Percentiles rank a stretch among this genome's conserved stretches.
Conservation (phyloP, 1,140 invertebrate species). For the Aphidius gifuensis region DNA sequence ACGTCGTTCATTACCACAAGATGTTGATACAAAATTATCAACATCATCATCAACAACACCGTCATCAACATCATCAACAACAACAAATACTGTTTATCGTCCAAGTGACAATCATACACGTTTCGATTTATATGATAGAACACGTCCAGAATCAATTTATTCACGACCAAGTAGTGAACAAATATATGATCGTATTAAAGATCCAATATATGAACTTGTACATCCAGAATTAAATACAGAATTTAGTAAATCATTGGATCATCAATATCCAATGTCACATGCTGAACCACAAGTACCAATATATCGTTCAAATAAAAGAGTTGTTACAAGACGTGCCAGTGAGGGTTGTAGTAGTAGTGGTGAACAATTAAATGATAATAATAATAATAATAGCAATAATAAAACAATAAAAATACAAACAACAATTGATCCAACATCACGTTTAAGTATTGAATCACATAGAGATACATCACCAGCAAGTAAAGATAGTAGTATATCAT, state of each 20-base stretch:
- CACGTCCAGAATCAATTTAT: constrained; percentile 43
- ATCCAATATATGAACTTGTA: constrained; percentile 48
- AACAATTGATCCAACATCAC: constrained; percentile 39
- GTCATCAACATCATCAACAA: constrained; percentile 17
- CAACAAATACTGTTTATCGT: constrained; percentile 18
- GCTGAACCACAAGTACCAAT: constrained; percentile 58
- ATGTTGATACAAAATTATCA: constrained; percentile 16
- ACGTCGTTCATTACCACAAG: constrained; percentile 23
- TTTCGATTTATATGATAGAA: constrained; percentile 40
- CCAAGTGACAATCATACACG: constrained; percentile 29
- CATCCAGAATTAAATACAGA: constrained; percentile 39
- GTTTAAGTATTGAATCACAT: constrained; percentile 52
- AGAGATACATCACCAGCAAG: constrained; percentile 62
- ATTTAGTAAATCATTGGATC: constrained; percentile 38
- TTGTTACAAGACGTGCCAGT: constrained; percentile 51
- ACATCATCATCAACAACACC: not conserved
- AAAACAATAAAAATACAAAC: constrained; percentile 42
- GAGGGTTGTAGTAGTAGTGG: constrained; percentile 55
- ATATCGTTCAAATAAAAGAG: constrained; percentile 48
- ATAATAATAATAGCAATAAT: constrained; percentile 28
- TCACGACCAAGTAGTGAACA: constrained; percentile 44
- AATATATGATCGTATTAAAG: constrained; percentile 50
- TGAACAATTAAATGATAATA: constrained; percentile 43
- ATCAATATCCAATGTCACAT: constrained; percentile 48
- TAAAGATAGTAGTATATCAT: constrained; percentile 62